These are phyloP conservation scores for Gnathonemus longibarbis DNA, from an alignment of 2,113 vertebrate species.

Conservation along the genomic window DNA sequence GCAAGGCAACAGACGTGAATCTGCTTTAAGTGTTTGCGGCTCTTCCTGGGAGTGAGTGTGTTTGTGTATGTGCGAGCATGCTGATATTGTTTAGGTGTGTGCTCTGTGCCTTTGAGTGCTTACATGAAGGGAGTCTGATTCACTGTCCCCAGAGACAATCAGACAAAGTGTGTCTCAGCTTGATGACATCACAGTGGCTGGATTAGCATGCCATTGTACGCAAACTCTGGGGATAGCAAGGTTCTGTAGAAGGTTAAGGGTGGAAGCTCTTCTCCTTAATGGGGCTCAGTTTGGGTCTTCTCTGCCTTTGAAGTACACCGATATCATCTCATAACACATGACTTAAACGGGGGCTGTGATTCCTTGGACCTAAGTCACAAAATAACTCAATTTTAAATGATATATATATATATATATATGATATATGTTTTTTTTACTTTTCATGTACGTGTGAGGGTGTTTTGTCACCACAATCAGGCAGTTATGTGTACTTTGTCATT, in stretches of 20 bases:
- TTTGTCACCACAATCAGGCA: slow-evolving; percentile 4
- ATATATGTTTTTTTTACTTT: not conserved
- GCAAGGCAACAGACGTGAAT: not conserved
- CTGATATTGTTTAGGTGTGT: not conserved
- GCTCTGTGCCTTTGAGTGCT: not conserved
- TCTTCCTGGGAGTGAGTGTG: not conserved
- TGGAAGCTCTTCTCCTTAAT: not conserved
- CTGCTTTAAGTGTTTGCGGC: not conserved
- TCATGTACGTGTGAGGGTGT: not conserved
- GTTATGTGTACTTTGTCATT: not conserved
- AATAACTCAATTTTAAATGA: not conserved
- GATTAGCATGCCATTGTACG: not conserved
- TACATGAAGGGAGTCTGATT: not conserved
- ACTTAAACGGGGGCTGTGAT: slow-evolving; percentile 3
- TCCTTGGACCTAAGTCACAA: slow-evolving; percentile 1
- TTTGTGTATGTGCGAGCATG: not conserved
- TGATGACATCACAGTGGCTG: slow-evolving; percentile 8
- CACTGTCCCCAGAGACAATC: not conserved
- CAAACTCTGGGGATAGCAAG: not conserved
- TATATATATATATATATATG: slow-evolving; percentile 1
- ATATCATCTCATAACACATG: slow-evolving; percentile 22
- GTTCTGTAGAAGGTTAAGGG: not conserved
- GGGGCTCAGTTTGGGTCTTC: not conserved
- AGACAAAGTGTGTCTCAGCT: not conserved
- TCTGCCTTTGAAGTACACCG: slow-evolving; percentile 2